Percentiles rank a stretch among this genome's conserved stretches.
Conservation (phyloP, 2,113 vertebrate genomes). For the Grantiella picta region DNA sequence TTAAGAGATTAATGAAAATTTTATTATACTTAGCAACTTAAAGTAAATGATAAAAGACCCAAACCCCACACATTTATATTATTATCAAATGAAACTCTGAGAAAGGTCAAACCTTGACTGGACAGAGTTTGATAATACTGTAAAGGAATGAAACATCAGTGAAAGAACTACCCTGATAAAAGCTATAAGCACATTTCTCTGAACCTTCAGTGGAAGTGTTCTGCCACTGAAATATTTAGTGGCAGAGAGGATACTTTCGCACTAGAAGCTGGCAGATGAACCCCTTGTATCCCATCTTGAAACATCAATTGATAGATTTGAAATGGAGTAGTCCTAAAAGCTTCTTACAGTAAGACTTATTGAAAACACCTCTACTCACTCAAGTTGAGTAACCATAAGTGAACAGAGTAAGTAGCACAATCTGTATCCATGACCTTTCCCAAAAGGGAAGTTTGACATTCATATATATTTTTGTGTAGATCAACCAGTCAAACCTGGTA, state of each 20-base stretch:
- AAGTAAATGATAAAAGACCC: background rate
- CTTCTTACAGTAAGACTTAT: background rate
- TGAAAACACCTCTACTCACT: background rate
- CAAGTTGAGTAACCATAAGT: background rate
- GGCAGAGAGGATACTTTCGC: background rate
- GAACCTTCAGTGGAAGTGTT: background rate
- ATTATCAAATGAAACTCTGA: background rate
- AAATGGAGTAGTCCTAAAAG: background rate
- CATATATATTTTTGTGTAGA: rapidly evolving
- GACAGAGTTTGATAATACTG: background rate
- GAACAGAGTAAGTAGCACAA: background rate
- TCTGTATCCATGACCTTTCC: background rate
- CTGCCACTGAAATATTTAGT: background rate
- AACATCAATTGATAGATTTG: background rate
- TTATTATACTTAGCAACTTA: background rate
- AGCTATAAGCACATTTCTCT: background rate
- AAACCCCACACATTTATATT: background rate
- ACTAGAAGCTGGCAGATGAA: background rate
- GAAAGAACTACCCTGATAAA: background rate
- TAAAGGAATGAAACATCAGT: background rate
- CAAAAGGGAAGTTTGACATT: background rate
- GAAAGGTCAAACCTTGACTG: background rate
- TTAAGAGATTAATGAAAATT: background rate
- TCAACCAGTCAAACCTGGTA: background rate
- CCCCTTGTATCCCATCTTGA: background rate